A percentile compares a stretch with the other conserved stretches of the same genome.
Conservation (phyloP, 1,140 invertebrate species). For the Artemia franciscana region DNA sequence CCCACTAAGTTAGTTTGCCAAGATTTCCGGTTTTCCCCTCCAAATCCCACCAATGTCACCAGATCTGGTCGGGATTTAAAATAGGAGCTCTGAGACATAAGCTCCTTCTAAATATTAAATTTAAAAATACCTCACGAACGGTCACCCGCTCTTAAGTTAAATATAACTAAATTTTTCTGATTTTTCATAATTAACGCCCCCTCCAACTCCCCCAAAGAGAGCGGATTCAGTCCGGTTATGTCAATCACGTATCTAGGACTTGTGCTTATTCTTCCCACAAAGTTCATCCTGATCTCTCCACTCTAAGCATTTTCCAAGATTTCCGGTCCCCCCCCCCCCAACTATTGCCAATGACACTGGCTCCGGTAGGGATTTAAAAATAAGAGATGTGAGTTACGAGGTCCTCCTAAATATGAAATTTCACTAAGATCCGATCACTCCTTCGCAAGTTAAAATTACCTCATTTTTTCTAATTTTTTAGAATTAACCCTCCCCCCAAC, state of each 20-base stretch:
- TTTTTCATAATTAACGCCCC: not conserved
- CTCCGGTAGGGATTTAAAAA: not conserved
- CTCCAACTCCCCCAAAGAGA: not conserved
- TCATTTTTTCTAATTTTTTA: not conserved
- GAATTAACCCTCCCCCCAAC: not conserved
- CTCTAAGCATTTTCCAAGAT: not conserved
- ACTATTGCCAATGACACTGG: not conserved
- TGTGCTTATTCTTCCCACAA: not conserved
- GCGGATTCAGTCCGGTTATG: not conserved
- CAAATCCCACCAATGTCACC: slow-evolving; percentile 15
- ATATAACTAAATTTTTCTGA: not conserved
- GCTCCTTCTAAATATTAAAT: slow-evolving; percentile 8
- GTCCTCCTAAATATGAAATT: not conserved
- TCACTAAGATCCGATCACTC: not conserved
- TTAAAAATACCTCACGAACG: not conserved
- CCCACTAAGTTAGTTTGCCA: too few relatives aligned
- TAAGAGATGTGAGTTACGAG: not conserved
- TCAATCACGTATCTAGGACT: not conserved
- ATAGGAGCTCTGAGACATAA: slow-evolving; percentile 15
- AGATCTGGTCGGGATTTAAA: slow-evolving; percentile 13
- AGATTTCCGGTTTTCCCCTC: slow-evolving; percentile 18
- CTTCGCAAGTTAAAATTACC: not conserved
- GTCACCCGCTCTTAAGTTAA: not conserved
- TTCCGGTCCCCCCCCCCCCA: not conserved
- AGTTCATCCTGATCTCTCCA: not conserved